Base-by-base conservation (phyloP, 2,888 invertebrate species). In the Polydrusus tereticollis region DNA sequence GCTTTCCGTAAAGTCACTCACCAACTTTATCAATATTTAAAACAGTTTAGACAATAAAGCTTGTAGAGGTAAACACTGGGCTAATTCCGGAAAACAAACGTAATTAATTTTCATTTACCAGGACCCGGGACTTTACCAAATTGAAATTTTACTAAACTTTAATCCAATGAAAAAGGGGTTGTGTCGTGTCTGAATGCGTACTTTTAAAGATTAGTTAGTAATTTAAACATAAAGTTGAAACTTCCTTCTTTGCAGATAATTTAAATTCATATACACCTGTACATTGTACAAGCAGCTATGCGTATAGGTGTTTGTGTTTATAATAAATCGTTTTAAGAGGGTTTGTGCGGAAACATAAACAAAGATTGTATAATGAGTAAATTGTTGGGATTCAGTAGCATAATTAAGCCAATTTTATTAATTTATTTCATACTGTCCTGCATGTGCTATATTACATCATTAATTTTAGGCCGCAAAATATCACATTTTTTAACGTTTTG, bases 81-180 rank as follows among this genome's bases (percentile, higher is more conserved):
- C 33, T 59, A 59, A 67, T 67, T 67, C 67, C 50, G 18, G 58
- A 55, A 59, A 57, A 59, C 67, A 67, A 59, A 45, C 36, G 59
- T 57, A 60, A 69, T 69, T 69, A 69, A 69, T 69, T 69, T 69
- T 36, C 55, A 69, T 69, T 69, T 69, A 62, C 69, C 69, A 52
- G 20, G 43, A 52, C 52, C 62, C 55, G 29, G 47, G 69, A 62
- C 69, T 55, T 69, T 69, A 43, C 60, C 62, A 62, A 69, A 69
- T 62, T 69, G 62, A 69, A 69, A 69, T 69, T 69, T 69, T 69
- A 62, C 69, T 69, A 62, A 69, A 69, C 38, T 69, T 55, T 69
- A 69, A 69, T 69, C 69, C 69, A 36, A 41, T 52, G 69, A 69
- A 69, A 62, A 69, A 62, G 69, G 38, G 55, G 23, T 36, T 52